These are phyloP conservation scores for Acronicta leporina DNA, from an alignment of 2,888 invertebrate genomes.

Conservation along the genomic window DNA sequence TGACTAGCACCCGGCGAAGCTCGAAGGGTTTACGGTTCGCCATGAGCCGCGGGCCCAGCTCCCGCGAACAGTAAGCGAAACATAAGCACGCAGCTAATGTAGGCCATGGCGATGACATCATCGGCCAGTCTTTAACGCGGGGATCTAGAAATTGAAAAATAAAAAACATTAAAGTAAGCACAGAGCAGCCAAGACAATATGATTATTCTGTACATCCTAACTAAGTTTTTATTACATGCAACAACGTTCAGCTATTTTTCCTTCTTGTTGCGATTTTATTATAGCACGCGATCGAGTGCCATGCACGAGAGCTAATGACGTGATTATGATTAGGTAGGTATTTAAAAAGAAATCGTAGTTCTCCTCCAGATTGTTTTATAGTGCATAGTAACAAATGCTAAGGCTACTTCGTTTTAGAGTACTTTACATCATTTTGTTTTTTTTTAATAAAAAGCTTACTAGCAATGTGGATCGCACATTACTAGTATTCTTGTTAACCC, in stretches of 20 bases:
- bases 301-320: constrained; percentile 12
- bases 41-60: constrained; percentile 96
- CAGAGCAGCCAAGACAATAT: background rate
- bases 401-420: background rate
- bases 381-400: background rate
- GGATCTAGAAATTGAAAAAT: constrained; percentile 91
- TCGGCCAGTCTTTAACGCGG: constrained; percentile 95
- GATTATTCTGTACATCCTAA: background rate
- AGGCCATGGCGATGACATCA: constrained; percentile 97
- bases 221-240: background rate
- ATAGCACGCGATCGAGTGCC: constrained; percentile 21
- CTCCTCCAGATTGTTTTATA: background rate
- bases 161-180: constrained; percentile 6
- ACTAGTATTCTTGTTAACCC: too few relatives aligned
- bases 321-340: background rate
- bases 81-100: constrained; percentile 94
- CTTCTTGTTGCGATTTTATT: constrained; percentile 1
- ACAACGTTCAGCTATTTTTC: constrained; percentile 3
- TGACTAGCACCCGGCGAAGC: constrained; percentile 93
- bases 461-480: too few relatives aligned
- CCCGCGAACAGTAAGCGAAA: constrained; percentile 95
- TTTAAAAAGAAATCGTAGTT: constrained; percentile 13
- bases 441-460: too few relatives aligned
- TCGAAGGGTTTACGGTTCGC: constrained; percentile 96
- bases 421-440: background rate